These are phyloP conservation scores for Centrocercus urophasianus DNA, from an alignment of 2,113 vertebrate species.

Conservation along the genomic window DNA sequence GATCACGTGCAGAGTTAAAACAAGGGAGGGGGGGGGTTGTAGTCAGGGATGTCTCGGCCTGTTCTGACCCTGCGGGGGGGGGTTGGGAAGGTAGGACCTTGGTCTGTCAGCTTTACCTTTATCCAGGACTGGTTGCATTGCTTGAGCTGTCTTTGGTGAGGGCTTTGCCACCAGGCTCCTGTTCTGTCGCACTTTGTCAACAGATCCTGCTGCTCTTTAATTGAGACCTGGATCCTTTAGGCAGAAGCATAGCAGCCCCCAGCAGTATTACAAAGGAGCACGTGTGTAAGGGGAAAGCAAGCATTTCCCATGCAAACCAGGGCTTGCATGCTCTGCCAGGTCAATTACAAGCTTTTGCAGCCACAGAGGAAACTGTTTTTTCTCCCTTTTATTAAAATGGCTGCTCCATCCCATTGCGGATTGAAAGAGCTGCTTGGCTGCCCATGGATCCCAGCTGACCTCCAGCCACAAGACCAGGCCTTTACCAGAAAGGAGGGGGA, in stretches of 20 bases:
- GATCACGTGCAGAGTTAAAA: not conserved
- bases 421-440: conserved; percentile 46
- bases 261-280: conserved; percentile 36
- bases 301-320: conserved; percentile 37
- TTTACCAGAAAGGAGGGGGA: conserved; percentile 29
- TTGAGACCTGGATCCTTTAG: conserved; percentile 15
- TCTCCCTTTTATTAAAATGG: conserved; percentile 43
- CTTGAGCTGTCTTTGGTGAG: not conserved
- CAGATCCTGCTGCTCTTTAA: not conserved
- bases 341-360: conserved; percentile 51
- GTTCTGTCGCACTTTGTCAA: not conserved
- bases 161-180: not conserved
- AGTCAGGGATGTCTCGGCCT: not conserved
- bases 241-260: not conserved
- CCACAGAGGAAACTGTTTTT: conserved; percentile 27
- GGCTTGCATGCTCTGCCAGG: conserved; percentile 35
- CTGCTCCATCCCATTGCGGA: not conserved
- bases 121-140: not conserved
- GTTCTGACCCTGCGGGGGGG: not conserved
- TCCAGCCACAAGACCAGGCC: conserved; percentile 30
- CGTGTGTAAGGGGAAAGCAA: not conserved
- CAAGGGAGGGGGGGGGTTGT: not conserved
- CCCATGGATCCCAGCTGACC: not conserved
- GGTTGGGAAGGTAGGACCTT: not conserved
- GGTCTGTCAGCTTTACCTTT: not conserved